A percentile compares a stretch with the other conserved stretches of the same genome.
Conservation (phyloP, 2,113 vertebrate genomes). For the Myxocyprinus asiaticus region DNA sequence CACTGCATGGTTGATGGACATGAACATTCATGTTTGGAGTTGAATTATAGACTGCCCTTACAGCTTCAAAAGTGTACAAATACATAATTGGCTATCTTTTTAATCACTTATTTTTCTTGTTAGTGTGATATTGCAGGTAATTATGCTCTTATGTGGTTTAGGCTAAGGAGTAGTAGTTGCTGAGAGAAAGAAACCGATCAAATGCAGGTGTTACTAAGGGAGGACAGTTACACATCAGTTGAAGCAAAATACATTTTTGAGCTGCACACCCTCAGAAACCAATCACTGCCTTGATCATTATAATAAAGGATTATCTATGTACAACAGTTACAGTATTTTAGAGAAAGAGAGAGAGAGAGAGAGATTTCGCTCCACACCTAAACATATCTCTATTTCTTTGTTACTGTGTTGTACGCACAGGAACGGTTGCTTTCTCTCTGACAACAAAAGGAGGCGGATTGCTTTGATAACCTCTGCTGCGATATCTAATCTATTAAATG, state of each 20-base stretch:
- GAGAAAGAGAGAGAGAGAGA: not conserved
- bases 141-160: slow-evolving; percentile 28
- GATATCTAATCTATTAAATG: slow-evolving; percentile 57
- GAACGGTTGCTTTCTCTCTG: slow-evolving; percentile 47
- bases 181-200: not conserved
- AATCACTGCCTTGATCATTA: too few species aligned
- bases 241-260: too few species aligned
- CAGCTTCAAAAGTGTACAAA: not conserved
- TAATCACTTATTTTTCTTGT: not conserved
- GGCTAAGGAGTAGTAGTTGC: not conserved
- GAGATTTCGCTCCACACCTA: slow-evolving; percentile 2
- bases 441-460: slow-evolving; percentile 46
- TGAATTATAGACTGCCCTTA: too few species aligned
- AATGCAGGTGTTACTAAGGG: too few species aligned
- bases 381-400: not conserved
- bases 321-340: too few species aligned
- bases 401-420: slow-evolving; percentile 35
- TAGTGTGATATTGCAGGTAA: not conserved
- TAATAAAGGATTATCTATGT: too few species aligned
- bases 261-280: too few species aligned
- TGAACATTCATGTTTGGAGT: too few species aligned
- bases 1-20: too few species aligned
- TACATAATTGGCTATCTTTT: not conserved
- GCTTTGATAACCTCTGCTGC: slow-evolving; percentile 55
- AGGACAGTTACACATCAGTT: too few species aligned